Evolutionary conservation across 2,113 vertebrate species (phyloP), one percentile per base, ranked within the genome.

Genomic region (Machaerirhynchus nigripectus): DNA sequence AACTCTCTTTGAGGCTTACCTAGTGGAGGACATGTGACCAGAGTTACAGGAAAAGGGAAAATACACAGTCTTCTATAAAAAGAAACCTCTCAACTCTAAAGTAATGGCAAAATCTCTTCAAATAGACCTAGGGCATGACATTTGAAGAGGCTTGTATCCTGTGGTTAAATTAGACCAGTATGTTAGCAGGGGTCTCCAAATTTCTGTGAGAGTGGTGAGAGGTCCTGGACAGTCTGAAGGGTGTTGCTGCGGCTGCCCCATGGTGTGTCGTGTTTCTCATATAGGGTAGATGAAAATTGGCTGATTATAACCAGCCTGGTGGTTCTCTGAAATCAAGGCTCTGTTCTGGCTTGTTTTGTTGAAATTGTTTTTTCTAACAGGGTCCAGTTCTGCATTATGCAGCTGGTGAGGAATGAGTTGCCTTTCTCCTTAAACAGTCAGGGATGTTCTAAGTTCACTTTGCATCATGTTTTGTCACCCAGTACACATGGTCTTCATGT

Each of bases 401-500:
- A 67, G 30, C 31, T 61, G n/a, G 12, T 56, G 46, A 69, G 19
- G 22, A 69, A 24, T 40, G 33, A 20, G 6, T 68, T 64, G 22
- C n/a, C 20, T 69, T 83, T 91, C 24, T 23, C 26, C 15, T 69
- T 59, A 35, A 52, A 68, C 18, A 53, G 47, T 55, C 27, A 31
- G 35, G 19, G 37, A 6, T 59, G 16, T 57, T 84, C 4, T 7
- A 17, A 57, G 59, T 77, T 77, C 9, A 21, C 13, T 64, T 80
- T 44, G n/a, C 28, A 39, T 26, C 7, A 1, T 57, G 20, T 70
- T 93, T 84, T 68, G 28, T 61, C 22, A 42, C 15, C 3, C 14
- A 63, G 2, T 42, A 50, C 18, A 24, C 0, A 1, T 50, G 23
- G 13, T 65, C 17, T 78, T 85, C 9, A 5, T 18, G 3, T 40